These are phyloP conservation scores for Monomorium pharaonis DNA, from an alignment of 1,140 invertebrate genomes.

Conservation along the genomic window DNA sequence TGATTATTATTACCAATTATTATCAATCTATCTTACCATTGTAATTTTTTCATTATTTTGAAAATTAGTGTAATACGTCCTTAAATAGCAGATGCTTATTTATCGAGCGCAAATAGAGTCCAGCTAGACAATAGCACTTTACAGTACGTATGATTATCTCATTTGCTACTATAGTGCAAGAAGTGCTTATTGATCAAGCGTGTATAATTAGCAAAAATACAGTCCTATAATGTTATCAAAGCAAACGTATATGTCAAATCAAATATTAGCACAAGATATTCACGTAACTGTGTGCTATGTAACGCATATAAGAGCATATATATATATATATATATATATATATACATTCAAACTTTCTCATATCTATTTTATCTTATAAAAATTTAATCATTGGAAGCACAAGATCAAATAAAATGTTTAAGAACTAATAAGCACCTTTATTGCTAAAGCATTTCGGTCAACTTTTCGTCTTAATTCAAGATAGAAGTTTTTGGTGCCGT, in stretches of 20 bases:
- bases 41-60: too few species aligned
- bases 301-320: neutral
- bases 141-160: neutral
- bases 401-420: slow-evolving; percentile 1
- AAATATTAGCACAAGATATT: neutral
- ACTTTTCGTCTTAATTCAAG: neutral
- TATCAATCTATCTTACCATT: too few species aligned
- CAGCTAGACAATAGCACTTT: neutral
- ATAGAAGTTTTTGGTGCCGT: neutral
- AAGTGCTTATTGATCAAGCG: neutral
- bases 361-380: neutral
- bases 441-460: neutral
- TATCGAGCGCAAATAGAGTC: neutral
- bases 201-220: neutral
- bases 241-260: neutral
- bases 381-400: neutral
- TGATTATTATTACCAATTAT: too few species aligned
- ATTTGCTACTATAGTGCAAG: neutral
- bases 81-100: neutral
- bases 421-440: neutral
- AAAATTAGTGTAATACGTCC: too few species aligned
- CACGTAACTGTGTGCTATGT: neutral
- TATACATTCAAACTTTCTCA: too few species aligned
- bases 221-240: neutral
- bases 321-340: neutral